Base-by-base conservation (phyloP, 2,888 invertebrate species). In the Cacoxenus indagator region DNA sequence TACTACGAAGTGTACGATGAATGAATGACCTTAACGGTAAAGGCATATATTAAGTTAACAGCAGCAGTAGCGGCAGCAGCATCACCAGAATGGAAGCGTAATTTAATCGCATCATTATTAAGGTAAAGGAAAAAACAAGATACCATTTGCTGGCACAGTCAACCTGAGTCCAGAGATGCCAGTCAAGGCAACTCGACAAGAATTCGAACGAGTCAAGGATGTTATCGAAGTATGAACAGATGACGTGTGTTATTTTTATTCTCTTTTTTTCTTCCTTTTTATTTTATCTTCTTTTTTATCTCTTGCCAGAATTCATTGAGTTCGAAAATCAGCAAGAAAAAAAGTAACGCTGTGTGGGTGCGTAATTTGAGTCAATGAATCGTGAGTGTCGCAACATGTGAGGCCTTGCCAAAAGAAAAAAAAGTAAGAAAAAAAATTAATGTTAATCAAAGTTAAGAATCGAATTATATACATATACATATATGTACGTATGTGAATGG, bases 11-110 rank as follows among this genome's bases (percentile, higher is more conserved):
- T 51, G 24, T 19, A 22, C 22, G 51, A 51, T 4, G 19, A 51
- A 43, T n/a, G 45, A 43, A 51, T 22, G 51, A 51, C 51, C 51
- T 51, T 51, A 51, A 51, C 51, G 51, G 51, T 51, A 51, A 51
- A 51, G 9, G 4, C 1, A 22, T 22, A 0, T 43, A 5, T 43
- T n/a, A 3, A 43, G 45, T 4, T 43, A 43, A n/a, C n/a, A 37
- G 14, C 37, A 37, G 37, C 14, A 1, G 37, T 14, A 37, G 14
- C 37, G 37, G 37, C 37, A 37, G 22, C 51, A 19, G 14, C 37
- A 14, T 8, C 37, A 37, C 9, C 51, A 19, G 51, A 51, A 51
- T 51, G 51, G 22, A 51, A 51, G 8, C 19, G n/a, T 51, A 51
- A 51, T 19, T 51, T 51, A 22, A 51, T 51, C 17, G 51, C 17